Base-by-base conservation (phyloP, 2,888 invertebrate genomes). In the Sminthurinus aureus region DNA sequence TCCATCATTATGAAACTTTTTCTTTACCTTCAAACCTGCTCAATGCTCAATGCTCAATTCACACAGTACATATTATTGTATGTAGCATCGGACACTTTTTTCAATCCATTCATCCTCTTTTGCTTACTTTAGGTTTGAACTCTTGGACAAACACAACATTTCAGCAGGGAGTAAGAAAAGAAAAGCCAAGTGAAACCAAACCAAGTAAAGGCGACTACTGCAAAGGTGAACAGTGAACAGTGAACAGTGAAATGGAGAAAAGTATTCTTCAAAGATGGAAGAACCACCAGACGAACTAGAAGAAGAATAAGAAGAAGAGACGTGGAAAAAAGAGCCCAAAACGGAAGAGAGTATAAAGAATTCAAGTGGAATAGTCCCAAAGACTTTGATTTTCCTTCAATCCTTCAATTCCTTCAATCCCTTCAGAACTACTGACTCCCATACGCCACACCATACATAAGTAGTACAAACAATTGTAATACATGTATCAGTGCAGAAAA, bases 311-410 rank as follows among this genome's bases (percentile, higher is more conserved):
- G 9, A 52, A 9, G 18, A 58, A 58, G 18, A 58, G 15, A 18
- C 15, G 0, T 58, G 58, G 58, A 58, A 58, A 58, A 58, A 13
- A 58, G 15, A 15, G 4, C 15, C 13, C 2, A 58, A 58, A 58
- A 58, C 15, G 58, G 58, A 18, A 58, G 58, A 58, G 58, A 58
- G 58, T 15, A 11, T 38, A 38, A 38, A 38, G 38, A 38, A 38
- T 38, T 76, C 76, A 52, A 51, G 76, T 76, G 76, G 76, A 76
- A 76, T 38, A 50, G 76, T 4, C 76, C 52, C 12, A 6, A 11
- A 76, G 76, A 76, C 76, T 76, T 76, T 76, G 76, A 76, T 52
- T 76, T 74, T 74, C 74, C 74, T 74, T 74, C 74, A 74, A 8
- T 74, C 15, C 38, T 38, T 38, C 38, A n/a, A n/a, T 74, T 74